phyloP scores from a whole-genome alignment of 2,797 vertebrate genomes.

The Gadopsis marmoratus region DNA sequence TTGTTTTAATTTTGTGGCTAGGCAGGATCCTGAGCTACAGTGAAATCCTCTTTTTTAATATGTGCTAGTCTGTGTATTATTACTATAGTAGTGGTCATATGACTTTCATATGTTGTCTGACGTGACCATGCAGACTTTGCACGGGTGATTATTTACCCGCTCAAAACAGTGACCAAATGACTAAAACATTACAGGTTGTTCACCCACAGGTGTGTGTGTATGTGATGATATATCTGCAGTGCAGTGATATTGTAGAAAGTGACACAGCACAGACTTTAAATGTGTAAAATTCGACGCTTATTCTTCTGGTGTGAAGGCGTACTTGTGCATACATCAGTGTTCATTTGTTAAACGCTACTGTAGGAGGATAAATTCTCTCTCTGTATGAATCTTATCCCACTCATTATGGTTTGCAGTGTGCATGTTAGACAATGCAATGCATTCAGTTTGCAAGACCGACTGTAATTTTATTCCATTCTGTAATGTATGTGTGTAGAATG shows the following conservation, averaged over 20 bases:
- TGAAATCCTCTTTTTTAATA: background rate
- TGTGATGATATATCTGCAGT: conserved; percentile 1
- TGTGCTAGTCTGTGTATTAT: background rate
- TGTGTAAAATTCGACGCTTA: background rate
- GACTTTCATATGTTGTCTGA: background rate
- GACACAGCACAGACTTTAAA: conserved; percentile 15
- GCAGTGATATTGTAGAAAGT: background rate
- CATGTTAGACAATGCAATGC: background rate
- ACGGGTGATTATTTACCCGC: background rate
- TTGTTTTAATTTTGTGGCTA: background rate
- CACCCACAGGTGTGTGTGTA: background rate
- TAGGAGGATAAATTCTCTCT: background rate
- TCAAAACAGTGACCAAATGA: conserved; percentile 2
- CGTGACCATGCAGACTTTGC: background rate
- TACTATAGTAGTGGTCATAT: too few relatives aligned
- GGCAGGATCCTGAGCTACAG: background rate
- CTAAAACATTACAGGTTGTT: background rate
- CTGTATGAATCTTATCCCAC: background rate
- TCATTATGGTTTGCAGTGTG: background rate
- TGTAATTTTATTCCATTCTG: background rate
- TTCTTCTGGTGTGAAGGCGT: background rate
- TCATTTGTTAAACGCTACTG: conserved; percentile 3
- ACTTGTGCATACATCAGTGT: background rate
- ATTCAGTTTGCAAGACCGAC: background rate
- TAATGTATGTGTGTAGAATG: too few relatives aligned